Evolutionary conservation across 2,113 vertebrate species (phyloP), one percentile per base, ranked within the genome.

Genomic region (Chaetodon trifascialis): DNA sequence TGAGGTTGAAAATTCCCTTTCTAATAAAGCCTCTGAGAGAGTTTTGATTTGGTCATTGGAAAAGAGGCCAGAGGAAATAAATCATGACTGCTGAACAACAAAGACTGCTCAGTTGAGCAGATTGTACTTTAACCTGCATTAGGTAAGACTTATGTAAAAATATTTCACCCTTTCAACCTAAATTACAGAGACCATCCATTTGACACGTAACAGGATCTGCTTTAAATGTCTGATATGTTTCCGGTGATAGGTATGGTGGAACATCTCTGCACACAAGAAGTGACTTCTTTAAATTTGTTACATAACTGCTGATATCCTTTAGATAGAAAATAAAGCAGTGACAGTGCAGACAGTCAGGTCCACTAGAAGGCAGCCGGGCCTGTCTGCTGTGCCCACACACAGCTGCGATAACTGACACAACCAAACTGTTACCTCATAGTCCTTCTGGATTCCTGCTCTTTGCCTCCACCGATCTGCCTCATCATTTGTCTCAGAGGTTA

Each of bases 1-100:
- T 69, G 34, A 8, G 16, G 6, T 1, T 30, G 34, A 21, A 69
- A 23, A 72, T 15, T 58, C 7, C 15, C 49, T 66, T 47, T 73
- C 25, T 47, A 47, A 51, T 66, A 67, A 64, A 63, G 44, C 16
- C 49, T 73, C 44, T 36, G 44, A 38, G 51, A 47, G 7, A 73
- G 19, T 60, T 58, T 54, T 54, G 55, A 36, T 64, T 64, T 56
- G 15, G 56, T 19, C 55, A 47, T 30, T 47, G 15, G 51, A 68
- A n/a, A 54, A 17, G 30, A 66, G 52, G 42, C 54, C 21, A 74
- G 44, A 69, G 25, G 60, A 73, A 65, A 74, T 68, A 44, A 51
- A 68, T 34, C 42, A 60, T n/a, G 34, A 23, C 52, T 65, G 60
- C 19, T 30, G 69, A 66, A 66, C 69, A 73, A 60, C 46, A 60